Conservation (phyloP, 2,797 vertebrate genomes). For the Sebastes kiyomatsui region DNA sequence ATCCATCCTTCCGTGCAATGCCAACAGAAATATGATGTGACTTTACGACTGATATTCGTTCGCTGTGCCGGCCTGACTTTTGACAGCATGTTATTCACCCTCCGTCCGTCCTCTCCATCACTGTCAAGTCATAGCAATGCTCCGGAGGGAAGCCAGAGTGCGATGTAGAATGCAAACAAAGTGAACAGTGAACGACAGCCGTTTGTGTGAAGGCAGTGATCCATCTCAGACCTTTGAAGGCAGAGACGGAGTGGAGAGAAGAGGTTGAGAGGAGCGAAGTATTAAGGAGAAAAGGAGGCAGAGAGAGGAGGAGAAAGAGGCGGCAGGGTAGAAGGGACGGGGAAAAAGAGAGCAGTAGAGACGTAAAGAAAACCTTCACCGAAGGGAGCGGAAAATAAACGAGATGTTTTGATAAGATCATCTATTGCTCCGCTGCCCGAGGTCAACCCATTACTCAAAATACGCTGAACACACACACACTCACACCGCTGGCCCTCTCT, state of each 20-base stretch:
- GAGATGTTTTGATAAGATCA: slow-evolving; percentile 50
- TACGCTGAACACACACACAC: background rate
- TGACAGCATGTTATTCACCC: slow-evolving; percentile 45
- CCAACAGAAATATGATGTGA: background rate
- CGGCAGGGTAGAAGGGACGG: background rate
- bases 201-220: slow-evolving; percentile 19
- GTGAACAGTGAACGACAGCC: slow-evolving; percentile 1
- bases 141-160: slow-evolving; percentile 6
- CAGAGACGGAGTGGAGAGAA: background rate
- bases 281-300: background rate
- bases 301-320: background rate
- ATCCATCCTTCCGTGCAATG: background rate
- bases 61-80: background rate
- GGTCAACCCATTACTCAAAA: slow-evolving; percentile 51
- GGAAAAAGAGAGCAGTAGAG: background rate
- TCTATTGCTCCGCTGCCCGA: slow-evolving; percentile 46
- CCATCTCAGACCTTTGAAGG: slow-evolving; percentile 11
- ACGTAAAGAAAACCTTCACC: background rate
- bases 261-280: background rate
- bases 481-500: background rate
- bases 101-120: slow-evolving; percentile 46
- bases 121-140: slow-evolving; percentile 33
- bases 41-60: background rate
- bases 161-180: slow-evolving; percentile 27
- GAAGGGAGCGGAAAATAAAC: slow-evolving; percentile 3